These are phyloP conservation scores for Pheosia gnoma DNA, from an alignment of 2,888 invertebrate species.

Conservation along the genomic window DNA sequence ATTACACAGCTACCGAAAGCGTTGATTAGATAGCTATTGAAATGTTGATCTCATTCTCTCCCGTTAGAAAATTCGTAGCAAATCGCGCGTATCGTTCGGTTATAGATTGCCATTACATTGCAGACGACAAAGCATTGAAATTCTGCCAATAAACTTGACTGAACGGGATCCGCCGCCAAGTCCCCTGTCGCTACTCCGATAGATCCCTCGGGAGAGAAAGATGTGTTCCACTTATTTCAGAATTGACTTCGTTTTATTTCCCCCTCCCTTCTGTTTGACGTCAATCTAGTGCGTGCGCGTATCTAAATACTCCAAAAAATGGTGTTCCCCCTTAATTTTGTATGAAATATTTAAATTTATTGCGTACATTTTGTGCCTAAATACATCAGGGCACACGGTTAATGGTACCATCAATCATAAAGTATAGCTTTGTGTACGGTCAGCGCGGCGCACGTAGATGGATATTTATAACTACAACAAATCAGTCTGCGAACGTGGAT, in stretches of 20 bases:
- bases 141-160: constrained; percentile 70
- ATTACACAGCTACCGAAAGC: constrained; percentile 29
- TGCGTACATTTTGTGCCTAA: constrained; percentile 44
- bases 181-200: constrained; percentile 65
- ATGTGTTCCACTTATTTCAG: constrained; percentile 67
- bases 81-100: constrained; percentile 47
- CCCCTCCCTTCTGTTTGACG: constrained; percentile 44
- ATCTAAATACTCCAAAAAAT: constrained; percentile 36
- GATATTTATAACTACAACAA: constrained; percentile 52
- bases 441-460: constrained; percentile 43
- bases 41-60: constrained; percentile 42
- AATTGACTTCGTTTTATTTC: constrained; percentile 65
- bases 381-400: constrained; percentile 39
- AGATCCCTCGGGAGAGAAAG: constrained; percentile 63
- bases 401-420: constrained; percentile 52
- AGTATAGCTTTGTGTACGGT: constrained; percentile 49
- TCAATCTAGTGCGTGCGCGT: constrained; percentile 35
- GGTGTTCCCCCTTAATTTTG: constrained; percentile 23
- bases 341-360: constrained; percentile 48
- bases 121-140: constrained; percentile 68
- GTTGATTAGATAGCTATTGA: constrained; percentile 44
- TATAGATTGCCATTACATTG: constrained; percentile 65
- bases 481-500: constrained; percentile 40
- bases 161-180: constrained; percentile 56
- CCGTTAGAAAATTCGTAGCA: constrained; percentile 36